Base-by-base conservation (phyloP, 2,888 invertebrate genomes). In the Charanyca ferruginea region DNA sequence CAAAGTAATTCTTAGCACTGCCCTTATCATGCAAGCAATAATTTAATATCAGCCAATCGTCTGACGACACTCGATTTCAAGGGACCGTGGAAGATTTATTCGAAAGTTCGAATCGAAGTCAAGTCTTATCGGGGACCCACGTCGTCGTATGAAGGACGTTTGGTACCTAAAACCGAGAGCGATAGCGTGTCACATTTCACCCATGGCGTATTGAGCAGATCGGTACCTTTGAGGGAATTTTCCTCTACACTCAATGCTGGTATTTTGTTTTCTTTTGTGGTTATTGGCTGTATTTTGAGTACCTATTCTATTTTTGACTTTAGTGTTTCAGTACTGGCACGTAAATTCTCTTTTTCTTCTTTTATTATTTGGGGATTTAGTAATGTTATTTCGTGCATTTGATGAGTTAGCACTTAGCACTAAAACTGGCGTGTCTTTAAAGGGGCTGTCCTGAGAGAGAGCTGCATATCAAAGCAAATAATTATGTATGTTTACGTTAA, bases 11-110 rank as follows among this genome's bases (percentile, higher is more conserved):
- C n/a, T 32, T 32, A 2, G 32, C 1, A 8, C 0, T 35, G 18
- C 6, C 18, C 25, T 20, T 41, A 49, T 0, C 4, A 1, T 22
- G 23, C 23, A 20, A 20, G 23, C 11, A 25, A 54, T 77, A 35
- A 60, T 66, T 66, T 71, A 59, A 65, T 61, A 67, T 23, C 9
- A 52, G 23, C 41, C 58, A 69, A 69, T 62, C 53, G 35, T 58
- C 22, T 18, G 42, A 61, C 28, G 64, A 47, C 25, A 66, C 51
- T 55, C 41, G 58, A 57, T 60, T 55, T 25, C 20, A 41, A 23
- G 55, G 60, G 62, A 62, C 68, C 62, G 66, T 68, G 64, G 58
- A 81, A 82, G 82, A 86, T 87, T 84, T 84, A 86, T 86, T 79
- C 6, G 71, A 67, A 61, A 76, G 58, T 53, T 71, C 66, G 60